Evolutionary conservation across 2,888 invertebrate species (phyloP), one percentile per base, ranked within the genome.

Genomic region (Rhingia rostrata): DNA sequence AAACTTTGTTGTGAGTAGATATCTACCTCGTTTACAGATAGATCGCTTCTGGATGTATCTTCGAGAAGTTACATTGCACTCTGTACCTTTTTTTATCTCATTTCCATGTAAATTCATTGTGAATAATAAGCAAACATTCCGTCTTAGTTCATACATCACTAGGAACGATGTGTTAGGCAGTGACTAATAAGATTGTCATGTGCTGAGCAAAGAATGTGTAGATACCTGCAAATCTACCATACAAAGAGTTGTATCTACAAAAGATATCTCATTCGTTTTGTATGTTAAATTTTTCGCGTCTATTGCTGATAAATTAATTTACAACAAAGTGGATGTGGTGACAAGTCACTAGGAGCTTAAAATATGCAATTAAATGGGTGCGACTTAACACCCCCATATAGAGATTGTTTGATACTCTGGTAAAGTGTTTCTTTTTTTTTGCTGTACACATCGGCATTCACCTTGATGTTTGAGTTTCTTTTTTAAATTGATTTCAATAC

Each of bases 151-250:
- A 54, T 54, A 33, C 22, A 9, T 22, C 14, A 10, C 22, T 45
- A 45, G 30, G 14, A 63, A 32, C 47, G 61, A 69, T 69, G 47
- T 69, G 37, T 30, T 58, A 58, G 70, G 72, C 64, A 78, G 43
- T 78, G 78, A 78, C 64, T 78, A 78, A 72, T 78, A 58, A 12
- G 9, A 33, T 72, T 70, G 78, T 56, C 58, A 74, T 74, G 64
- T 56, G 54, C 49, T 56, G 41, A 5, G 10, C 43, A 37, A 41
- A 33, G 41, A 66, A 67, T 75, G 33, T 41, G 32, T 39, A n/a
- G 2, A n/a, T 66, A 41, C 4, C 10, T 51, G 51, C 22, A 49
- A 45, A 12, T 45, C 12, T n/a, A 12, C 5, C 39, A 51, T n/a
- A 43, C 35, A 75, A 66, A 45, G 12, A 53, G 14, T 70, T 63